Percentiles rank a stretch among this genome's conserved stretches.
Evolutionary conservation across 2,888 invertebrate species (phyloP).

Genomic region (Pollenia amentaria): DNA sequence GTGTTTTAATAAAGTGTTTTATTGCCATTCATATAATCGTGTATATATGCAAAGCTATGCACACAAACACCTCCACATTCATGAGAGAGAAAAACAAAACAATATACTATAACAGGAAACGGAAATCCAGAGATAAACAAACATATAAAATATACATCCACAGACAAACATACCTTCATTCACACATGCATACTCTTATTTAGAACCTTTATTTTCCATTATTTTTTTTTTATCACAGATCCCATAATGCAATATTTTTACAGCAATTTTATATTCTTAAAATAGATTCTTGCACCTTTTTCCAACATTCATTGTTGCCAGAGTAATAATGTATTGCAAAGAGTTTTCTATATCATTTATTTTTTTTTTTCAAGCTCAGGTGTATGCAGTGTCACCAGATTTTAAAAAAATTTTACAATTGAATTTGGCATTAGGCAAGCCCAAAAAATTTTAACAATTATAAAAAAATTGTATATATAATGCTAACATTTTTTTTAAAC

Average conservation of each 20-base stretch:
- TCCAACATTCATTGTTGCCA: conserved; percentile 42
- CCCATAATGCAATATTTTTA: conserved; percentile 52
- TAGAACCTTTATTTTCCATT: background rate
- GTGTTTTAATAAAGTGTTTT: conserved; percentile 71
- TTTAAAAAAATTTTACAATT: no score
- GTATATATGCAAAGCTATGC: conserved; percentile 20
- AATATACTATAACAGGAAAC: conserved; percentile 52
- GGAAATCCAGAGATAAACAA: conserved; percentile 67
- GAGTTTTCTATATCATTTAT: background rate
- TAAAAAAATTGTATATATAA: no score
- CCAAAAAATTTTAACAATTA: no score
- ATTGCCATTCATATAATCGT: conserved; percentile 49
- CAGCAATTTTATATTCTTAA: conserved; percentile 19
- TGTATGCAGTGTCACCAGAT: no score
- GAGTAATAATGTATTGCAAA: conserved; percentile 29
- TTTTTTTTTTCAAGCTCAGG: conserved; percentile 19
- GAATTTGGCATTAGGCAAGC: no score
- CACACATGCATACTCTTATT: conserved; percentile 16
- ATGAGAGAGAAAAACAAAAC: background rate
- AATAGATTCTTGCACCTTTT: conserved; percentile 9
- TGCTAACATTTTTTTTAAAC: no score
- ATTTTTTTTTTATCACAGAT: conserved; percentile 31
- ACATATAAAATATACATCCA: conserved; percentile 57
- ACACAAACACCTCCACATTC: background rate
- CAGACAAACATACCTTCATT: conserved; percentile 27